phyloP scores from a whole-genome alignment of 2,888 invertebrate genomes.

The Lepidocyrtoides sp. region DNA sequence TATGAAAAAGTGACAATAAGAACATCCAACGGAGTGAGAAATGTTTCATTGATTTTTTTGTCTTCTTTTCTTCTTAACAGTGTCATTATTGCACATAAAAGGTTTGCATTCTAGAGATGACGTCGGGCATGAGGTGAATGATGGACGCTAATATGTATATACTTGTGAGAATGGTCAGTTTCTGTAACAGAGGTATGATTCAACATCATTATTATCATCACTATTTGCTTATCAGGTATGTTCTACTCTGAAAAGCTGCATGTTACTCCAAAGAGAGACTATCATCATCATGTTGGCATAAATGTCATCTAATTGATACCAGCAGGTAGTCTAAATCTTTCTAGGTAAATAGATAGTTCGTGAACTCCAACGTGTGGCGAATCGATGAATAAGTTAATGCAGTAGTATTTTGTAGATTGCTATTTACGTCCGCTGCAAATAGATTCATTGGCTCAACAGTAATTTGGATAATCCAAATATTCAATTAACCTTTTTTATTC shows the following conservation, averaged over 20 bases:
- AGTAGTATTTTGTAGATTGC: no score
- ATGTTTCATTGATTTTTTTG: conserved; percentile 32
- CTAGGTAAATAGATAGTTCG: conserved; percentile 46
- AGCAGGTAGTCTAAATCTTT: conserved; percentile 19
- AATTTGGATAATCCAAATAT: no score
- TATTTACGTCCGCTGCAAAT: no score
- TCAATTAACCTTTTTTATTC: no score
- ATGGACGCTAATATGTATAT: no score
- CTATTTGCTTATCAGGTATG: neutral
- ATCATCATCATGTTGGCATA: conserved; percentile 29
- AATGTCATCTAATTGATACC: conserved; percentile 51
- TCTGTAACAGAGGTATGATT: neutral
- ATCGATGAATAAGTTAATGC: conserved; percentile 6
- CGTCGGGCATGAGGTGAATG: conserved; percentile 9
- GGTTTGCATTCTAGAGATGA: conserved; percentile 4
- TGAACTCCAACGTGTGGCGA: conserved; percentile 32
- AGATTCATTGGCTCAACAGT: no score
- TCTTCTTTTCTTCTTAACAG: conserved; percentile 14
- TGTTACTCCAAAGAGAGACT: neutral
- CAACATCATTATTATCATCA: neutral
- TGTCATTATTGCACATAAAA: neutral
- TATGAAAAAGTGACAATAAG: conserved; percentile 28
- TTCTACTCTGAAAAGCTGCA: conserved; percentile 10
- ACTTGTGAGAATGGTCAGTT: conserved; percentile 16
- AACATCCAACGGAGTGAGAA: conserved; percentile 24